phyloP scores from a whole-genome alignment of 1,140 invertebrate species.

The Melitaea cinxia region DNA sequence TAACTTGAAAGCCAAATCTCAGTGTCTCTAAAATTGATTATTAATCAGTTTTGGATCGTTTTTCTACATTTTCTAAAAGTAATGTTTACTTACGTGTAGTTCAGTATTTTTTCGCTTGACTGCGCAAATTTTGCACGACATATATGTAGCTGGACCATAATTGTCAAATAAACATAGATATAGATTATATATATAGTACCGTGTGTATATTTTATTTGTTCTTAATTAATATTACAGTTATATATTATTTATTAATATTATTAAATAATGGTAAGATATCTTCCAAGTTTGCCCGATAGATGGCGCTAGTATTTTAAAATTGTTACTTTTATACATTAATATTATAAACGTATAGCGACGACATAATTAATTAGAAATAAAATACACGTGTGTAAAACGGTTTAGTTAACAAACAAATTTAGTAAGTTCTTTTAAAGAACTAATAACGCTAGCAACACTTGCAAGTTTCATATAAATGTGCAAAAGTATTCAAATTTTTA shows the following conservation, averaged over 20 bases:
- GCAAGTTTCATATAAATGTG: background rate
- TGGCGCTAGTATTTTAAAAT: constrained; percentile 15
- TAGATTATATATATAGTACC: background rate
- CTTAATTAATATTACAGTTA: background rate
- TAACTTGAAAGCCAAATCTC: no score
- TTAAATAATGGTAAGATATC: constrained; percentile 5
- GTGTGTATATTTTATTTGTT: constrained; percentile 4
- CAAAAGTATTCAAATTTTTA: background rate
- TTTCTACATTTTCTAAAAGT: no score
- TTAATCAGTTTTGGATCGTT: no score
- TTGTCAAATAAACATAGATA: background rate
- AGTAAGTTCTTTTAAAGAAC: background rate
- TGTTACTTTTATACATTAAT: constrained; percentile 25
- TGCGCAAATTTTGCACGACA: background rate
- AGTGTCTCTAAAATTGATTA: no score
- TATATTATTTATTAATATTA: background rate
- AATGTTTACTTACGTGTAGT: no score
- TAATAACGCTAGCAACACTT: background rate
- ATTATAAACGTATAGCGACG: background rate
- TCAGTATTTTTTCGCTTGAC: background rate
- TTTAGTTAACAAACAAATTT: background rate
- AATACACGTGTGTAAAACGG: background rate
- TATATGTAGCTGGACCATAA: background rate
- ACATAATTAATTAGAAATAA: background rate
- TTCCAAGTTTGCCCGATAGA: constrained; percentile 9